Evolutionary conservation across 1,140 invertebrate genomes (phyloP), one percentile per base, ranked within the genome.

Genomic region (Temnothorax nylanderi): DNA sequence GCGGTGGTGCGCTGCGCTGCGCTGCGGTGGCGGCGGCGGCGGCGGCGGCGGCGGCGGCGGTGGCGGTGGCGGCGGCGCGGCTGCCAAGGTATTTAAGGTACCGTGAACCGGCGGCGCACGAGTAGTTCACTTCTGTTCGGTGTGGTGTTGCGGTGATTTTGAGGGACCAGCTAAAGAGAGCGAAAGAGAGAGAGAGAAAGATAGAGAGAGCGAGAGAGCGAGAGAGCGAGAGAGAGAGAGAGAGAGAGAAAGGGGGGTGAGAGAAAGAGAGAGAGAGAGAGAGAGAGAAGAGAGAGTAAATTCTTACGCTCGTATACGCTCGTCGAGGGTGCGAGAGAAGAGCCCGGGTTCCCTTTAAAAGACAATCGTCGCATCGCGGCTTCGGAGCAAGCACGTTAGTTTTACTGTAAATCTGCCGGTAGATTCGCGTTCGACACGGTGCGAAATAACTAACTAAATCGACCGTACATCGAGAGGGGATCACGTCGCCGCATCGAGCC

Each of bases 61-160:
- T 78, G 89, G 91, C 69, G 89, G 86, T 51, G 84, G 91, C 88
- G 89, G 91, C 91, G 93, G 93, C 93, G 91, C 92, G 92, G 93
- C 90, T 87, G 90, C 91, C 93, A 95, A 95, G 95, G 95, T 95
- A 95, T 95, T 95, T 95, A 95, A 95, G 94, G 95, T 95, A 95
- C 94, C 93, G 94, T 94, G 93, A 94, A 94, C 93, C 92, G 93
- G 93, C 94, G 94, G 93, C 94, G 93, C 94, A 95, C 94, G 94
- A 95, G 94, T 95, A 95, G 95, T 95, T 94, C 93, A 95, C 94
- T 95, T 94, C 94, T 94, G 94, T 94, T 93, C 94, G 93, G 94
- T 94, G 94, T 94, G 92, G 92, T 93, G 92, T 93, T 91, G 93
- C 92, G 93, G 88, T 94, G 92, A 93, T 94, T 92, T 92, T 90